Evolutionary conservation across 2,888 invertebrate genomes (phyloP), one percentile per base, ranked within the genome.

Genomic region (Stomorhina lunata): DNA sequence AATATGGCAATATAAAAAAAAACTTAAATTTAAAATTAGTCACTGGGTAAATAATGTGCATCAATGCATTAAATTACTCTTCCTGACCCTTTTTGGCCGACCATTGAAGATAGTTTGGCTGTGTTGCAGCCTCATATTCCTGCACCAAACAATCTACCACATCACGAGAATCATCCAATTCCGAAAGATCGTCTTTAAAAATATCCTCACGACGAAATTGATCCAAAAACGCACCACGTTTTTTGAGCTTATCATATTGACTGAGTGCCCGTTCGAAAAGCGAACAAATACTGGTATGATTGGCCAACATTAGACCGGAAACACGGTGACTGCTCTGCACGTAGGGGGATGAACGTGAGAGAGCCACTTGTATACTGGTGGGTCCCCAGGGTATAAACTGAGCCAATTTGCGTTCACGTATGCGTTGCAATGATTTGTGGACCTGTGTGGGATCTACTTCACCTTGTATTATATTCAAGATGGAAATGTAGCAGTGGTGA

Each of bases 361-460:
- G 92, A 0, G 99, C 99, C 81, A 99, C 99, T 92, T 99, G 98
- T 86, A 99, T 98, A 89, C 97, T 97, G 0, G 98, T 98, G 4
- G 99, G 99, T 9, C 98, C 98, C 99, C 99, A 99, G 0, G 98
- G 98, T 86, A 99, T 99, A 90, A 99, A 99, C 89, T 98, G 96
- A 0, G 98, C 98, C 84, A 98, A 92, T 91, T 98, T 98, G 17
- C 98, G 93, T 91, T 99, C 99, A 71, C 99, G 93, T 86, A 99
- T 99, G 84, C 99, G 93, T 91, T 98, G 98, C 72, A 99, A 92
- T 2, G 98, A 98, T 92, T 99, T 98, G 92, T 99, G 98, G 4
- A 99, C 98, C 92, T 99, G 98, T 0, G 98, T 97, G 7, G 99
- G 98, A 92, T 99, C 99, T 7, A 99, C 98, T 92, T 99, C 99